Percentiles rank a stretch among this genome's conserved stretches.
Evolutionary conservation across 2,113 vertebrate species (phyloP).

Genomic region (Ranitomeya variabilis): DNA sequence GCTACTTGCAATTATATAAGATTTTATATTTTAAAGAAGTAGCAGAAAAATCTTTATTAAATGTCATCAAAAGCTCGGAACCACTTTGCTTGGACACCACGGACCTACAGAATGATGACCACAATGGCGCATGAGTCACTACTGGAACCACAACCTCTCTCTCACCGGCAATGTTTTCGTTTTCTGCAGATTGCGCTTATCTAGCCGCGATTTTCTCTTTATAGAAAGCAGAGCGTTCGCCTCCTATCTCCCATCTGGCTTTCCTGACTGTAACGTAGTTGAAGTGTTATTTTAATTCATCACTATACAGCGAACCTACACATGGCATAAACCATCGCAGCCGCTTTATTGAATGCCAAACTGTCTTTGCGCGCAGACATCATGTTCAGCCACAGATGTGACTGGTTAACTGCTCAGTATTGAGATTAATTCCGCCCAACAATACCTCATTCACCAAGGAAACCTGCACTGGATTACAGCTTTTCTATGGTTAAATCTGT

Average conservation of each 20-base stretch:
- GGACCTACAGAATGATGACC: background rate
- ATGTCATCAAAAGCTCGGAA: background rate
- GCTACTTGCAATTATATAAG: too few species aligned
- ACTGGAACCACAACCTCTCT: background rate
- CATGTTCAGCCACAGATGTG: slow-evolving; percentile 76
- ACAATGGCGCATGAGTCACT: background rate
- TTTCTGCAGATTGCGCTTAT: slow-evolving; percentile 54
- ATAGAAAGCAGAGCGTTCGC: slow-evolving; percentile 58
- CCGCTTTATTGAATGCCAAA: slow-evolving; percentile 70
- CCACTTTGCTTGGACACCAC: background rate
- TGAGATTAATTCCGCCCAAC: slow-evolving; percentile 76
- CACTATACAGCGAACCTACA: slow-evolving; percentile 70
- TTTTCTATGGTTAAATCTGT: slow-evolving; percentile 83
- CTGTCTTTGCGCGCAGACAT: slow-evolving; percentile 75
- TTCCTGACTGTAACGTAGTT: slow-evolving; percentile 69
- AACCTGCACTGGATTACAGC: slow-evolving; percentile 81
- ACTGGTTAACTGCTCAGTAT: slow-evolving; percentile 82
- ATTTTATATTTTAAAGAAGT: background rate
- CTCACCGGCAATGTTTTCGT: slow-evolving; percentile 50
- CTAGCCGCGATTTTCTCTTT: slow-evolving; percentile 47
- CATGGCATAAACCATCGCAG: slow-evolving; percentile 66
- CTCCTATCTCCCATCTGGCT: slow-evolving; percentile 58
- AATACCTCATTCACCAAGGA: slow-evolving; percentile 82
- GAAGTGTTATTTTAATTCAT: slow-evolving; percentile 69
- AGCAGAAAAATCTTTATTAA: background rate